Percentiles rank a stretch among this genome's conserved stretches.
Evolutionary conservation across 2,888 invertebrate genomes (phyloP).

Genomic region (Phanerotoma sp.): DNA sequence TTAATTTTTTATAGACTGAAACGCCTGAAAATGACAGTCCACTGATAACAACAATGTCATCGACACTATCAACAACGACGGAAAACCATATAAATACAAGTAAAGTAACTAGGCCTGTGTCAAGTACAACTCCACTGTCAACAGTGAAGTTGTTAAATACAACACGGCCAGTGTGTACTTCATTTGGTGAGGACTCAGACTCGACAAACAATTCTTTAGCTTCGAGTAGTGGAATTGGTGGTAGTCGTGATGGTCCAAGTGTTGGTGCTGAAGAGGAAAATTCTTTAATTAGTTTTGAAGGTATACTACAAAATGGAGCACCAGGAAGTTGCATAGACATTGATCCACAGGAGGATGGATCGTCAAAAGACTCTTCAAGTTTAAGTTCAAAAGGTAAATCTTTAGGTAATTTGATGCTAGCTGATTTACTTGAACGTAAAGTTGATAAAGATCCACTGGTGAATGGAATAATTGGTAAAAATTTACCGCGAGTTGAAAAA

Average conservation of each 20-base stretch:
- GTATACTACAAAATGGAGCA: conserved; percentile 63
- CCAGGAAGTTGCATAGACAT: conserved; percentile 60
- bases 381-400: conserved; percentile 63
- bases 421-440: conserved; percentile 80
- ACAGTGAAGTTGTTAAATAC: conserved; percentile 37
- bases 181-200: conserved; percentile 58
- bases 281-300: conserved; percentile 67
- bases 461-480: conserved; percentile 64
- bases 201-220: conserved; percentile 63
- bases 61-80: conserved; percentile 39
- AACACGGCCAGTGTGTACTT: conserved; percentile 45
- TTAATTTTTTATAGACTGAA: conserved; percentile 47
- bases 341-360: conserved; percentile 62
- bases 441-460: conserved; percentile 64
- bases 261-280: conserved; percentile 65
- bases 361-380: conserved; percentile 59
- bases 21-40: conserved; percentile 50
- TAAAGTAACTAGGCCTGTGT: conserved; percentile 56
- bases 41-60: conserved; percentile 39
- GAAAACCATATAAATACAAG: conserved; percentile 50
- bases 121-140: conserved; percentile 54
- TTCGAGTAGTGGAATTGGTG: conserved; percentile 61
- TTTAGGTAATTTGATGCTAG: conserved; percentile 66
- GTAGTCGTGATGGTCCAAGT: conserved; percentile 56
- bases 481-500: conserved; percentile 63